phyloP scores from a whole-genome alignment of 2,888 invertebrate genomes.

The Siphlonurus alternatus region DNA sequence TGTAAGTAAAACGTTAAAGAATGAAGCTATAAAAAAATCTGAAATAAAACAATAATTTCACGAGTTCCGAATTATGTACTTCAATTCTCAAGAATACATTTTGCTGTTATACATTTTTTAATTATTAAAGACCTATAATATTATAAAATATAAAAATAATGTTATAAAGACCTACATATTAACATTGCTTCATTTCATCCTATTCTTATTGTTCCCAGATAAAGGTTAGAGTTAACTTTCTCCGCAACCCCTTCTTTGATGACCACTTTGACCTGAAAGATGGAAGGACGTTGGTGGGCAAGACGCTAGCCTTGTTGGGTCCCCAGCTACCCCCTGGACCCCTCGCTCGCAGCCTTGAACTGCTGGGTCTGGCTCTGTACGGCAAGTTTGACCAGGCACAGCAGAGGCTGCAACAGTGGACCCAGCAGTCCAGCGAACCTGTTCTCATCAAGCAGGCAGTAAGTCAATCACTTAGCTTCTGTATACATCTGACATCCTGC shows the following conservation, averaged over 20 bases:
- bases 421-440: background rate
- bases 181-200: too few species aligned
- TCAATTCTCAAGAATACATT: too few species aligned
- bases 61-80: too few species aligned
- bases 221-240: slow-evolving; percentile 57
- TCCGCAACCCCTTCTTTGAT: slow-evolving; percentile 72
- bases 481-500: too few species aligned
- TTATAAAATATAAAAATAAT: too few species aligned
- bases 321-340: slow-evolving; percentile 24
- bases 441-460: background rate
- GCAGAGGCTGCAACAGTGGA: slow-evolving; percentile 18
- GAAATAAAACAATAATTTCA: too few species aligned
- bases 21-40: too few species aligned
- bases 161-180: too few species aligned
- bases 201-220: slow-evolving; percentile 21
- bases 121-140: too few species aligned
- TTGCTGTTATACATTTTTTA: too few species aligned
- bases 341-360: slow-evolving; percentile 36
- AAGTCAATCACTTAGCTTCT: too few species aligned
- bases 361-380: slow-evolving; percentile 48
- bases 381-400: slow-evolving; percentile 43
- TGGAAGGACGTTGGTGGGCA: slow-evolving; percentile 55
- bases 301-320: slow-evolving; percentile 54
- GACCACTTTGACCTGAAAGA: slow-evolving; percentile 77
- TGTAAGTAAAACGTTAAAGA: too few species aligned